These are phyloP conservation scores for Agrilus mali DNA, from an alignment of 2,888 invertebrate species.

Conservation along the genomic window DNA sequence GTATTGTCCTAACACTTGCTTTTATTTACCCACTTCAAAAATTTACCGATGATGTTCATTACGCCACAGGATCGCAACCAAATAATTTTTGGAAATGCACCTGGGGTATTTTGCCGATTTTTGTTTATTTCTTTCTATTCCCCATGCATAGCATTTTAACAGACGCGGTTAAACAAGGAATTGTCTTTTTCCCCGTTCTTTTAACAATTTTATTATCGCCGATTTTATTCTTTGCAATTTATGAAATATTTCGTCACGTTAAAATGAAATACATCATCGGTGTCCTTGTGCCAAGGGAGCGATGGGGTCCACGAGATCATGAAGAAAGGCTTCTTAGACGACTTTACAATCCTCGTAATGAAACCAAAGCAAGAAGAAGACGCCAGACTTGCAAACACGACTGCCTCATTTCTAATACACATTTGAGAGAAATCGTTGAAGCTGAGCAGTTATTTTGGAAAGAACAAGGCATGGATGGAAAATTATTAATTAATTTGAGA, in stretches of 20 bases:
- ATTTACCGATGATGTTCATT: constrained; percentile 18
- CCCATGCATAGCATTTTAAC: not conserved
- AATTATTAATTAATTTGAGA: not conserved
- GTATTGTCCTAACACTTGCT: no score
- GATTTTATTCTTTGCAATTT: constrained; percentile 1
- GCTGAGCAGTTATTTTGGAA: no score
- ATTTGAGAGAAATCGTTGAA: no score
- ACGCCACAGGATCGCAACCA: constrained; percentile 14
- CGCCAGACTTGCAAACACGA: constrained; percentile 12
- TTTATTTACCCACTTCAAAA: constrained; percentile 15
- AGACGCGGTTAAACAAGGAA: not conserved
- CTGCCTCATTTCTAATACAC: constrained; percentile 6
- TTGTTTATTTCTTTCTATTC: constrained; percentile 1
- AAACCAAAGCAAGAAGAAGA: constrained; percentile 12
- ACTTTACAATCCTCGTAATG: constrained; percentile 14
- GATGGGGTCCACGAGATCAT: constrained; percentile 14
- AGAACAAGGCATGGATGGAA: no score
- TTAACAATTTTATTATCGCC: not conserved
- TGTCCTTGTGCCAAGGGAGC: constrained; percentile 11
- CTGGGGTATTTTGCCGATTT: constrained; percentile 14
- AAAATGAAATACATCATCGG: constrained; percentile 11
- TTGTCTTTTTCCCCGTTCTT: not conserved
- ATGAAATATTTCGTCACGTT: constrained; percentile 3
- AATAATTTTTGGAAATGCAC: constrained; percentile 16
- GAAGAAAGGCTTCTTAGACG: constrained; percentile 9